Evolutionary conservation across 2,113 vertebrate genomes (phyloP).

Genomic region (Symphodus melops): DNA sequence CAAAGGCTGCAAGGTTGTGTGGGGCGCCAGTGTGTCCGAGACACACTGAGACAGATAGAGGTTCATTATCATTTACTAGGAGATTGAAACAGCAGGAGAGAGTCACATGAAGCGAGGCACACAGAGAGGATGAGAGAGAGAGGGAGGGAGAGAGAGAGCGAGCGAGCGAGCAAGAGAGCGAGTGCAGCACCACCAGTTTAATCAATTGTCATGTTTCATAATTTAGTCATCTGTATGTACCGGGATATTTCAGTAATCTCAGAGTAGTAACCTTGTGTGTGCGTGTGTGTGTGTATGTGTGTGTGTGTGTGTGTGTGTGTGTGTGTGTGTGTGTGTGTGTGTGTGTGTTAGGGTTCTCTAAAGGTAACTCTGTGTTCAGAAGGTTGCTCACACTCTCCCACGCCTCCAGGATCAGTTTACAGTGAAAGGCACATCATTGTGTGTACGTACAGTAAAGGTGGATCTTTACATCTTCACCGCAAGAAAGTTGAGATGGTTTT

Average conservation of each 20-base stretch:
- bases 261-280: not conserved
- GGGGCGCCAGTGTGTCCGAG: slow-evolving; percentile 73
- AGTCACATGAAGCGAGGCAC: slow-evolving; percentile 47
- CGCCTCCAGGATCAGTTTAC: slow-evolving; percentile 18
- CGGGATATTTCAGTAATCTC: slow-evolving; percentile 25
- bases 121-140: slow-evolving; percentile 29
- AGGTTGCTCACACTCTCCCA: slow-evolving; percentile 36
- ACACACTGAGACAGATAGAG: slow-evolving; percentile 76
- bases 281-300: too few relatives aligned
- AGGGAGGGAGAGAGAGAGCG: slow-evolving; percentile 2
- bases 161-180: slow-evolving; percentile 12
- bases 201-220: slow-evolving; percentile 41
- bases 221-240: slow-evolving; percentile 33
- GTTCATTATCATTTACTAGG: slow-evolving; percentile 78
- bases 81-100: slow-evolving; percentile 75
- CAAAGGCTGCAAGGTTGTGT: slow-evolving; percentile 74
- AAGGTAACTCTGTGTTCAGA: slow-evolving; percentile 29
- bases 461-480: too few relatives aligned
- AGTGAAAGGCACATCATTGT: not conserved
- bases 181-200: slow-evolving; percentile 12
- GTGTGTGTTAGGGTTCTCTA: not conserved
- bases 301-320: not conserved
- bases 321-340: slow-evolving; percentile 3
- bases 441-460: not conserved
- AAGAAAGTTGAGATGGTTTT: too few relatives aligned